A percentile compares a stretch with the other conserved stretches of the same genome.
Evolutionary conservation across 2,888 invertebrate species (phyloP).

Genomic region (Hirudinaria manillensis): DNA sequence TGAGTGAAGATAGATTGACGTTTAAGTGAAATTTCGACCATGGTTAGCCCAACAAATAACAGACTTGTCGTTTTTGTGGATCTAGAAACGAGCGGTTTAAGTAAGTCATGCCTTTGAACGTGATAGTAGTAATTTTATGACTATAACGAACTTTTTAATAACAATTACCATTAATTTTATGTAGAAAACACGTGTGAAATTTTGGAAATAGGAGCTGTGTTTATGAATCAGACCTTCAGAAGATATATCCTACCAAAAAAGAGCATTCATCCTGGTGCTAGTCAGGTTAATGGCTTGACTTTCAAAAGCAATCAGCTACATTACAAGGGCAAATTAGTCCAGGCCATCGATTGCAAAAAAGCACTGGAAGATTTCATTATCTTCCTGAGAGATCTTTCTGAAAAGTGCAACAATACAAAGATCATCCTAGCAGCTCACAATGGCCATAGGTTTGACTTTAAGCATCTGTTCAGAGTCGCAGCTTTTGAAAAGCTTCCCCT

Average conservation of each 20-base stretch:
- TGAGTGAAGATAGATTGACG: too few species aligned
- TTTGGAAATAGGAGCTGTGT: background rate
- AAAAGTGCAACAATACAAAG: background rate
- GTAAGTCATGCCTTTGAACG: background rate
- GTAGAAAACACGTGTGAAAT: background rate
- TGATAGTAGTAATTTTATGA: too few species aligned
- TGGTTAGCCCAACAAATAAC: too few species aligned
- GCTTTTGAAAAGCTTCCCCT: background rate
- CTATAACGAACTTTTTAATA: background rate
- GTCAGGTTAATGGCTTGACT: background rate
- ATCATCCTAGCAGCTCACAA: conserved; percentile 11
- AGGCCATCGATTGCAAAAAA: background rate
- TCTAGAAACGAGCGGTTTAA: background rate
- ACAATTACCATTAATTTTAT: background rate
- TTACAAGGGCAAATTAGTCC: background rate
- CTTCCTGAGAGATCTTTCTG: background rate
- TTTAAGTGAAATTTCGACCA: too few species aligned
- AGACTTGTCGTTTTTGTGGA: background rate
- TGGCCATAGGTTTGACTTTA: background rate
- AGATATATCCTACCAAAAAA: conserved; percentile 10
- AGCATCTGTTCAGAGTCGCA: background rate
- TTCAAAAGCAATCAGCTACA: background rate
- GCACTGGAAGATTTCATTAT: background rate
- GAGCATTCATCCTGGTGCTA: background rate
- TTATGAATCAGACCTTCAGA: background rate